phyloP scores from a whole-genome alignment of 2,113 vertebrate species.

The Trinectes maculatus region DNA sequence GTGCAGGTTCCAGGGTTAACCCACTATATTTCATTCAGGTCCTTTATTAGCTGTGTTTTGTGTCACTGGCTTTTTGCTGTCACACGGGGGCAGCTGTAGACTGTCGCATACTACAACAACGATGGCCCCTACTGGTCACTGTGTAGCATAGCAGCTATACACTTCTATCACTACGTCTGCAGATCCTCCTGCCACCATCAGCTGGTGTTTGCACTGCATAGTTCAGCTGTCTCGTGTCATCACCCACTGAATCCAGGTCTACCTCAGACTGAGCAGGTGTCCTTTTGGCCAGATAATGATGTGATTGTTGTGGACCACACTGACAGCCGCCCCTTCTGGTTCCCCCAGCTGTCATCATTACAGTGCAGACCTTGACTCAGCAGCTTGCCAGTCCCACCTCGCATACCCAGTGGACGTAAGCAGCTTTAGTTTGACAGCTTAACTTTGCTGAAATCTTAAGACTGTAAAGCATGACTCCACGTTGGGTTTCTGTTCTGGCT shows the following conservation, averaged over 20 bases:
- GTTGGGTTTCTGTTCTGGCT: not conserved
- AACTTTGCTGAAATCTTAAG: not conserved
- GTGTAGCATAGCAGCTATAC: constrained; percentile 10
- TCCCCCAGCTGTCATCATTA: constrained; percentile 57
- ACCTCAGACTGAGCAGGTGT: constrained; percentile 69
- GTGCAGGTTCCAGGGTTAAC: not conserved
- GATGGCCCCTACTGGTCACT: constrained; percentile 58
- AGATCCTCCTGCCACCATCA: not conserved
- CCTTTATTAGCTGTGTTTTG: not conserved
- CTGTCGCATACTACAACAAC: constrained; percentile 3
- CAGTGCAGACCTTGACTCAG: constrained; percentile 32
- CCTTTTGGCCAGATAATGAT: constrained; percentile 63
- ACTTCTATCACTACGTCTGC: not conserved
- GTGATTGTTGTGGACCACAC: constrained; percentile 77
- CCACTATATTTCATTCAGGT: not conserved
- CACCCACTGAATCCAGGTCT: constrained; percentile 38
- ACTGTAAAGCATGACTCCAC: not conserved
- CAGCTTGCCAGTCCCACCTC: not conserved
- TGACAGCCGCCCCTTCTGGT: constrained; percentile 27
- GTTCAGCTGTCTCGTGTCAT: constrained; percentile 65
- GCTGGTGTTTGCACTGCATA: constrained; percentile 28
- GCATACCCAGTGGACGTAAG: not conserved
- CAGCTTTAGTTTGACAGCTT: not conserved
- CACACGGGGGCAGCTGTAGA: constrained; percentile 39
- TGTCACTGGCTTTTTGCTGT: not conserved